Evolutionary conservation across 2,888 invertebrate genomes (phyloP), one percentile per base, ranked within the genome.

Genomic region (Zygogramma bicolorata): DNA sequence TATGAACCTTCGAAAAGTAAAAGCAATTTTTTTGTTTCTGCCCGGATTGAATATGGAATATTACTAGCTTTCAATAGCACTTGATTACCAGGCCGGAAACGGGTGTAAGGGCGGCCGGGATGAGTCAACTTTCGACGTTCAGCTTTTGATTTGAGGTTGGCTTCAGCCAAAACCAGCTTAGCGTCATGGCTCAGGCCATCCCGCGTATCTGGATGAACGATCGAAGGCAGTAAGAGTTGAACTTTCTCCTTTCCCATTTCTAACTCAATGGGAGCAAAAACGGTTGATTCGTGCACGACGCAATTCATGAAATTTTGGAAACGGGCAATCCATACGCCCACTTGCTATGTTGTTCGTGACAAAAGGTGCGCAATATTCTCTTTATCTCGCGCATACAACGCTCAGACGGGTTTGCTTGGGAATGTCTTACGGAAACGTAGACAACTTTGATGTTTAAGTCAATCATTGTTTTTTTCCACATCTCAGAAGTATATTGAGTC

Each of bases 341-440:
- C 13, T 40, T 40, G n/a, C 40, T 40, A 40, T 40, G 40, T 10
- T n/a, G n/a, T 40, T 40, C 40, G 4, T 40, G 40, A n/a, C 40
- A n/a, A 40, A n/a, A 40, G 1, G 40, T 40, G 34, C 34, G 40
- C n/a, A 40, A n/a, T 40, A 40, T 40, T n/a, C 40, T 4, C 13
- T 40, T 40, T n/a, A 40, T 40, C n/a, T 40, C 40, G 10, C 34
- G 34, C 34, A 34, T 34, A n/a, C 59, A 59, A 4, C 15, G 59
- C 22, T 61, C 61, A 0, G 68, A 13, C 6, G 68, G 49, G 15
- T 70, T 70, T 5, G 29, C 70, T 10, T 29, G 46, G 13, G 70
- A 5, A 13, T 59, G 59, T n/a, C 31, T 4, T 6, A 59, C 31
- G 1, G 15, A 59, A 2, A 59, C 15, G 46, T 42, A 62, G 3